A percentile compares a stretch with the other conserved stretches of the same genome.
phyloP scores from a whole-genome alignment of 64 coral and sea anemone species.

The Actinia tenebrosa region DNA sequence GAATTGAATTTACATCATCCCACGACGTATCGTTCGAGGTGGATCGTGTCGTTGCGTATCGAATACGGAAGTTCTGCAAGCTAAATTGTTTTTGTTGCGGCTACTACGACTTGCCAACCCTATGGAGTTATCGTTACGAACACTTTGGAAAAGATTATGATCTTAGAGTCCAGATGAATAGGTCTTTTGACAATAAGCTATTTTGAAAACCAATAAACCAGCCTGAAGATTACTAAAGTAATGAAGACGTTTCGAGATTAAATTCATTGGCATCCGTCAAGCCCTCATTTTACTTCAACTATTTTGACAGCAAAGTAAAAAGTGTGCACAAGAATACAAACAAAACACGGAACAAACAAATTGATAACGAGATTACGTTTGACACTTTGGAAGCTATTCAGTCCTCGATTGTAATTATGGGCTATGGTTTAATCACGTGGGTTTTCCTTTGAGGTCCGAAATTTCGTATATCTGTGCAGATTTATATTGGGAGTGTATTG shows the following conservation, averaged over 20 bases:
- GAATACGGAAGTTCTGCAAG: not conserved
- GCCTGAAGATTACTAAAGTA: not conserved
- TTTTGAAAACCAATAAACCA: slow-evolving; percentile 1
- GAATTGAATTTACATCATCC: not conserved
- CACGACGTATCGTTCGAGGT: not conserved
- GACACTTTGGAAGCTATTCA: not conserved
- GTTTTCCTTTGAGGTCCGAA: not conserved
- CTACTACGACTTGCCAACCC: not conserved
- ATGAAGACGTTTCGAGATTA: not conserved
- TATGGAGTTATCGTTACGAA: not conserved
- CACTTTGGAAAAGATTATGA: not conserved
- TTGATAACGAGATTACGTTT: not conserved
- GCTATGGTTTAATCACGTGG: not conserved
- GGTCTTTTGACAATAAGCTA: not conserved
- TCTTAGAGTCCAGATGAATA: not conserved
- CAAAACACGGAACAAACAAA: slow-evolving; percentile 1
- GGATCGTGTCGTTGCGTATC: not conserved
- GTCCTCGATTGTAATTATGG: not conserved
- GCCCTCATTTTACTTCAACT: not conserved
- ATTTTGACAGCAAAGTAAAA: not conserved
- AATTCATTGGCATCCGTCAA: not conserved
- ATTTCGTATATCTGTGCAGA: not conserved
- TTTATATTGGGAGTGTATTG: not conserved
- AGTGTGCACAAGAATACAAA: not conserved
- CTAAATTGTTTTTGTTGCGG: slow-evolving; percentile 1